Evolutionary conservation across 2,888 invertebrate genomes (phyloP).

Genomic region (Periphyllus acericola): DNA sequence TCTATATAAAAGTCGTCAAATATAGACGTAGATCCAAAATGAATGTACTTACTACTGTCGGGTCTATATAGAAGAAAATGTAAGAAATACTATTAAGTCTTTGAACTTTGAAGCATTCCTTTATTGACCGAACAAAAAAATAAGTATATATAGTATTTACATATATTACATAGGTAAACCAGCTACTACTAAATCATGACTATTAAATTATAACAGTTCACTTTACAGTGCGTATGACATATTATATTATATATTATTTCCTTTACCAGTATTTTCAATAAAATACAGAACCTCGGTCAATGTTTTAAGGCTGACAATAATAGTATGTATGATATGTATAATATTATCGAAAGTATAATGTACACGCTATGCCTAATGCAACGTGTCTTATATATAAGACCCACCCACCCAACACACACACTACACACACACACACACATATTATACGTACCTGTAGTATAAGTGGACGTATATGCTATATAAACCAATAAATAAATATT

Average conservation of each 20-base stretch:
- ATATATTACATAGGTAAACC: neutral
- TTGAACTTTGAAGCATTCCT: conserved; percentile 6
- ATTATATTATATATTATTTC: neutral
- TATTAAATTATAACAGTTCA: neutral
- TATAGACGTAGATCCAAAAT: conserved; percentile 3
- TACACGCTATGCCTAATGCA: neutral
- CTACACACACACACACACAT: neutral
- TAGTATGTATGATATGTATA: neutral
- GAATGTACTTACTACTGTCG: neutral
- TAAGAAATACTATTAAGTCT: conserved; percentile 7
- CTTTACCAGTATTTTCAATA: neutral
- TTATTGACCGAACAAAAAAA: conserved; percentile 16
- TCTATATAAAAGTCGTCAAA: neutral
- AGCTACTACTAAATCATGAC: neutral
- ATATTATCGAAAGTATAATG: too few species aligned
- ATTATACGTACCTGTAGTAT: neutral
- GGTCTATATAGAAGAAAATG: neutral
- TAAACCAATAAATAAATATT: neutral
- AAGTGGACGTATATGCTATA: neutral
- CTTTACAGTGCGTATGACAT: neutral
- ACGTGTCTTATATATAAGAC: neutral
- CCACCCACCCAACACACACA: too few species aligned
- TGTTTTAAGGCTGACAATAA: neutral
- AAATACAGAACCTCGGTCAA: neutral
- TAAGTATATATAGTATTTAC: neutral